A percentile compares a stretch with the other conserved stretches of the same genome.
Conservation (phyloP, 2,888 invertebrate species). For the Conistra vaccinii region DNA sequence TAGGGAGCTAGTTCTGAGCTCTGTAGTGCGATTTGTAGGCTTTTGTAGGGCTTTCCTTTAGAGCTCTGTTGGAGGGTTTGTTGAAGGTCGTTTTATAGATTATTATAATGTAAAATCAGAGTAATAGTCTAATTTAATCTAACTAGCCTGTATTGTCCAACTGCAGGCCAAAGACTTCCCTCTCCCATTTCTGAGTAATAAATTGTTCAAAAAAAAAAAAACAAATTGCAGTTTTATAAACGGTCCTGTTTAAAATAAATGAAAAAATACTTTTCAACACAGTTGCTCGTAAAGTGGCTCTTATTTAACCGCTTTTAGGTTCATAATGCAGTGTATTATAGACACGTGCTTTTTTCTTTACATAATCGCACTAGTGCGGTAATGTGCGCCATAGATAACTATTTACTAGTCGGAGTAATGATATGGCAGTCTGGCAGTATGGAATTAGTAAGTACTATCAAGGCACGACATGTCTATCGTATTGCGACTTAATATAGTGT, state of each 20-base stretch:
- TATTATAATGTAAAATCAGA: background rate
- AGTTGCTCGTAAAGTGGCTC: too few species aligned
- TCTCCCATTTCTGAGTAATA: background rate
- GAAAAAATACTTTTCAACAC: background rate
- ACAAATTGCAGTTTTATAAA: background rate
- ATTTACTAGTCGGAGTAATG: too few species aligned
- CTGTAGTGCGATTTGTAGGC: conserved; percentile 19
- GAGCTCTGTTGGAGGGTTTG: background rate
- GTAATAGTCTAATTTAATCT: background rate
- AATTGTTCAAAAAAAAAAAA: background rate
- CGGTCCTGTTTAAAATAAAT: background rate
- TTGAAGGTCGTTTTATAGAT: background rate
- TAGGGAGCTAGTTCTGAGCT: conserved; percentile 21
- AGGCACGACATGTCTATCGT: too few species aligned
- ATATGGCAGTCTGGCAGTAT: too few species aligned
- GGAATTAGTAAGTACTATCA: too few species aligned
- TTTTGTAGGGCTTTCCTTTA: conserved; percentile 20
- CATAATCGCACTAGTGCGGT: too few species aligned
- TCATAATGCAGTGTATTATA: too few species aligned
- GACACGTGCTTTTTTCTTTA: too few species aligned
- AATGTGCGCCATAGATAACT: too few species aligned
- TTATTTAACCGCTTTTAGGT: too few species aligned
- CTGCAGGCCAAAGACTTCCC: background rate
- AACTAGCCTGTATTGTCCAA: too few species aligned
- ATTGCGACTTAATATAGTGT: too few species aligned